Base-by-base conservation (phyloP, 2,888 invertebrate genomes). In the Macrosoma leucophasiata region DNA sequence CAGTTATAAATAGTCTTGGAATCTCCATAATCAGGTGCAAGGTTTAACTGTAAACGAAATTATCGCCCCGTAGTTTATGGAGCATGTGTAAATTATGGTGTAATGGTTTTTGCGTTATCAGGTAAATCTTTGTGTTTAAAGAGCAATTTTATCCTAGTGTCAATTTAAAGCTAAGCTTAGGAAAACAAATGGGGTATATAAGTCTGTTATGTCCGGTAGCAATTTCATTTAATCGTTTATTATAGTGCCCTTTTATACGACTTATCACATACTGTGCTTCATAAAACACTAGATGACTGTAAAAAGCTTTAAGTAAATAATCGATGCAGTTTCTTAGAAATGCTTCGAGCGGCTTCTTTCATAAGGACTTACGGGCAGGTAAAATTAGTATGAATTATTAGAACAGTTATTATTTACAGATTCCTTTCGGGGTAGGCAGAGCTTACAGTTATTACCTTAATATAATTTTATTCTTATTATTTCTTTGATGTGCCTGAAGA, bases 291-390 rank as follows among this genome's bases (percentile, higher is more conserved):
- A 11, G 20, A 13, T 14, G 5, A 20, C 18, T 24, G 13, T 6
- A 17, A 17, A 7, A 17, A 17, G 17, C 17, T 17, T 17, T 17
- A 17, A 17, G 17, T 17, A 17, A 5, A 5, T 7, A 5, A 7
- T 17, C 4, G 17, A 4, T 17, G 7, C 28, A 26, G 21, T 20
- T 21, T 29, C 25, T 51, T 48, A 46, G 48, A 60, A 52, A 84
- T 84, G 82, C 62, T 78, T 48, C 81, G 82, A 36, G 81, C 76
- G 19, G 71, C 82, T 36, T 79, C 82, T 38, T 78, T 81, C 51
- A 67, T 79, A 55, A 68, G 76, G 62, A 66, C 62, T 41, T 78
- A 76, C 52, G 65, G 73, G 36, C 78, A 76, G 76, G 79, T 58
- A 43, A n/a, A n/a, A n/a, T n/a, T n/a, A n/a, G n/a, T n/a, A n/a